Evolutionary conservation across 2,888 invertebrate species (phyloP), one percentile per base, ranked within the genome.

Genomic region (Eupeodes luniger): DNA sequence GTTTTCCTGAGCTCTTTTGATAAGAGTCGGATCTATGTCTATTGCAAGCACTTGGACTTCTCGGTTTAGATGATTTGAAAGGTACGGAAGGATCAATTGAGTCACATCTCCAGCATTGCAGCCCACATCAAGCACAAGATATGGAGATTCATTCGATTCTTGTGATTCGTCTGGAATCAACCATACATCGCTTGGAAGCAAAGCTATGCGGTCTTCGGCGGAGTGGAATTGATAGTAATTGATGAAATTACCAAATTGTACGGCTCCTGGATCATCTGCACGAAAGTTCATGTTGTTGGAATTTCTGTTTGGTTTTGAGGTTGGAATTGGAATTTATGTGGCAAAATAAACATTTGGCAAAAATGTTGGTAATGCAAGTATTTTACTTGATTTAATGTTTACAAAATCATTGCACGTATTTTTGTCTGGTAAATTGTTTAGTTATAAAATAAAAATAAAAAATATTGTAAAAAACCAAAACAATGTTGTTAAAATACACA

Each of bases 161-260:
- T 57, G 6, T 4, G 64, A 0, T 2, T 49, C n/a, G 1, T 16
- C 19, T 66, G 16, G 10, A 5, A 83, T 94, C 94, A 95, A 84
- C 92, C 92, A 92, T 4, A 95, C 92, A 89, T 94, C 91, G 84
- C 91, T 91, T 44, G 95, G 95, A 89, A 98, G 94, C 90, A 96
- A 94, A 70, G 94, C 94, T 64, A 96, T 94, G 91, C 98, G 95
- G 90, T 96, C 95, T 81, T 95, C 94, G 36, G 96, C 95, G 76
- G 96, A 95, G 93, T 97, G 96, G 91, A 98, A 98, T 90, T 96
- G 94, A 92, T 98, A 98, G 92, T 98, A 98, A 93, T 98, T 97
- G 83, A 97, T 97, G 91, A 98, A 98, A 94, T 98, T 98, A 75
- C 98, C 98, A 94, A 94, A 95, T 92, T 95, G 95, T 1, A 96